Percentiles rank a stretch among this genome's conserved stretches.
Conservation (phyloP, 35 echinoderm and acorn worm genomes). For the Lytechinus variegatus region DNA sequence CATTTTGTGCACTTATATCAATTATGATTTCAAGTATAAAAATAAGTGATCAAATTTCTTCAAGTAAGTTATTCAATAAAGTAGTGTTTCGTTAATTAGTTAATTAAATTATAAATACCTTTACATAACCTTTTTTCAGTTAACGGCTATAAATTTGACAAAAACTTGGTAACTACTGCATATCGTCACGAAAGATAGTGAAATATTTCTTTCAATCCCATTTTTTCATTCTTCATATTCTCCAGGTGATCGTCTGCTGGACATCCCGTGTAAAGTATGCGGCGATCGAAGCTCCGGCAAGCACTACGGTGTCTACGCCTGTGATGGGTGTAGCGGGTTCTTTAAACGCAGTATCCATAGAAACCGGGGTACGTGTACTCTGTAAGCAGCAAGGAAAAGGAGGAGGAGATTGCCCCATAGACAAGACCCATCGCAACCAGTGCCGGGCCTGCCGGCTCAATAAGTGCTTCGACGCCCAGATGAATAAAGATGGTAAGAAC, state of each 20-base stretch:
- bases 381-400: conserved; percentile 80
- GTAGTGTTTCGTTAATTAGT: too few relatives aligned
- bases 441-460: conserved; percentile 92
- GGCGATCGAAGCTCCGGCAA: conserved; percentile 96
- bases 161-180: too few relatives aligned
- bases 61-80: too few relatives aligned
- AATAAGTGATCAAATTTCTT: too few relatives aligned
- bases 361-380: conserved; percentile 83
- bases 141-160: too few relatives aligned
- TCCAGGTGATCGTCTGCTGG: conserved; percentile 82
- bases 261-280: conserved; percentile 98
- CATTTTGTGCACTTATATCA: too few relatives aligned
- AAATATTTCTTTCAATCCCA: too few relatives aligned
- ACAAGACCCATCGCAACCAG: conserved; percentile 98
- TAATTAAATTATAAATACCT: too few relatives aligned
- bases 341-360: conserved; percentile 95
- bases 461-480: conserved; percentile 93
- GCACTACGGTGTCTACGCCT: conserved; percentile 98
- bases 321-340: conserved; percentile 98
- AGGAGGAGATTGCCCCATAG: conserved; percentile 85
- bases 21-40: too few relatives aligned
- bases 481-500: conserved; percentile 99
- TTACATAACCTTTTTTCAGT: too few relatives aligned
- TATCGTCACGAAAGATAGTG: too few relatives aligned
- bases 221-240: neutral